Evolutionary conservation across 2,113 vertebrate genomes (phyloP), one percentile per base, ranked within the genome.

Genomic region (Eupsittula cactorum): DNA sequence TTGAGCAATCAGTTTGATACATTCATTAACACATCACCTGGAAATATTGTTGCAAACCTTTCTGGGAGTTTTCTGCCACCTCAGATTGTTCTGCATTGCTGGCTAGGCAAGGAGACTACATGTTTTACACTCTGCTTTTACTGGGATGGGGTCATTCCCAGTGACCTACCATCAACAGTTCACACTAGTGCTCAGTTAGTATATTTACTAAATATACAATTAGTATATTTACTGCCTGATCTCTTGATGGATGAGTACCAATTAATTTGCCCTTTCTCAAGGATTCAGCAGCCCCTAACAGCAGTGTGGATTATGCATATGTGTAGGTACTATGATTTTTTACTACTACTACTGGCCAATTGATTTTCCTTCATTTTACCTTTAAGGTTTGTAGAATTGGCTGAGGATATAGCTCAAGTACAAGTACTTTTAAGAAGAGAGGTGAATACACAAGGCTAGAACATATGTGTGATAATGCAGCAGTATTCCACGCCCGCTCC

Each of bases 1-100:
- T 79, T 94, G 80, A 94, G 88, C 90, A 92, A 94, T 89, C 88
- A 79, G 86, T 77, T 75, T 55, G 80, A 93, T 94, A 81, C 41
- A 24, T 77, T 88, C 75, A 95, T 94, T 96, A 96, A 94, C 39
- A 63, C 44, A 92, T 75, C 88, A 73, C 62, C 92, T 84, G 90
- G 80, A 84, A 94, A 96, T 81, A 92, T 11, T 92, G 88, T 35
- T 69, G 57, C 73, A 64, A 68, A 86, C 31, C 70, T 81, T 94
- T 86, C 80, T 49, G 65, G 62, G 82, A 90, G 80, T 16, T 93
- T 92, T 78, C 33, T 75, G 60, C 49, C 46, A n/a, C 18, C 65
- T 82, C 57, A 68, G 42, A 46, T 37, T 49, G 19, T 82, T 91
- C 44, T 4, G 33, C 88, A 31, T 78, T 41, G 7, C 73, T 86